Conservation (phyloP, 2,888 invertebrate species). For the Rambutsinella grinnellia region DNA sequence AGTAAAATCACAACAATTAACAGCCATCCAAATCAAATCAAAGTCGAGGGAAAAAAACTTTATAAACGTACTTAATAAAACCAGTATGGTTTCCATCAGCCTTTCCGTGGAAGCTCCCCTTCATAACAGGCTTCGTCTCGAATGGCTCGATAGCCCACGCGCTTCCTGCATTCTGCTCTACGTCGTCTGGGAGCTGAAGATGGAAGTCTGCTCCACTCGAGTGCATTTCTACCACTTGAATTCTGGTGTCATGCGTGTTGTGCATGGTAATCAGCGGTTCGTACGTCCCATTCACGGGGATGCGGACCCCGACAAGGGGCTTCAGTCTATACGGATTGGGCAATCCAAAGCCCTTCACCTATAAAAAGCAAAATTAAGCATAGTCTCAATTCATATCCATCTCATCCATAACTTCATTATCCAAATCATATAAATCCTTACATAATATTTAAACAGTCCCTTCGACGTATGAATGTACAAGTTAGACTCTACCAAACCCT, state of each 20-base stretch:
- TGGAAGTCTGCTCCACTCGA: conserved; percentile 90
- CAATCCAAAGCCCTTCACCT: conserved; percentile 88
- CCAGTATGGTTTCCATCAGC: conserved; percentile 86
- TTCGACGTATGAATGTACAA: conserved; percentile 95
- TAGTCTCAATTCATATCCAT: no score
- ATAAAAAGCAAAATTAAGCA: conserved; percentile 36
- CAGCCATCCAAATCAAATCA: neutral
- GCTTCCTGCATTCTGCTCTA: conserved; percentile 79
- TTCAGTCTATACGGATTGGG: conserved; percentile 92
- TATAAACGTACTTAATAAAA: conserved; percentile 77
- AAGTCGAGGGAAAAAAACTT: no score
- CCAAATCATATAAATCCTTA: conserved; percentile 69
- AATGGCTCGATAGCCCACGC: conserved; percentile 94
- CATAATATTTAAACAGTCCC: conserved; percentile 89
- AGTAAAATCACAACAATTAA: conserved; percentile 34
- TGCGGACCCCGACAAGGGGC: conserved; percentile 89
- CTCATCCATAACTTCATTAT: neutral
- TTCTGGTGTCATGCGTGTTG: conserved; percentile 90
- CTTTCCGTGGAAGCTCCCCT: conserved; percentile 83
- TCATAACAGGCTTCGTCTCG: conserved; percentile 88
- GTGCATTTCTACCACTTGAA: conserved; percentile 81
- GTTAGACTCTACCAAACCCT: conserved; percentile 88
- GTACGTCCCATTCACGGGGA: conserved; percentile 92
- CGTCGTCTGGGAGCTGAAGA: conserved; percentile 73
- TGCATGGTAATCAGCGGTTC: conserved; percentile 91